Conservation (phyloP, 1,140 invertebrate genomes). For the Trachymyrmex septentrionalis region DNA sequence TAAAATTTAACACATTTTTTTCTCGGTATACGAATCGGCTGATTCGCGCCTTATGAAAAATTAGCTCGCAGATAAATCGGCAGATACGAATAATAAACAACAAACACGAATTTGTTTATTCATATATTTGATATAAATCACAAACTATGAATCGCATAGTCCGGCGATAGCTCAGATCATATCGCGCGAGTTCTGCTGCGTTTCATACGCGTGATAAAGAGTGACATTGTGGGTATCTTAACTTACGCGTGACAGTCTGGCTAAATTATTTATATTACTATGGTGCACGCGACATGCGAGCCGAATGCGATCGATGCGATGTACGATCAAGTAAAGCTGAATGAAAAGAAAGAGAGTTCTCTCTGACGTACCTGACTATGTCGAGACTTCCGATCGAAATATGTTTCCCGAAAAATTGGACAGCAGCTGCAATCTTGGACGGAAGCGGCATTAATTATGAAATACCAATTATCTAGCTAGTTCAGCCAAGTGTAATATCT, state of each 20-base stretch:
- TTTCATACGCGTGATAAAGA: conserved; percentile 12
- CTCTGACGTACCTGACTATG: not conserved
- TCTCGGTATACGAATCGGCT: not conserved
- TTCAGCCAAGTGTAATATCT: not conserved
- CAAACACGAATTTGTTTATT: not conserved
- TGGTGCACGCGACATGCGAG: conserved; percentile 27
- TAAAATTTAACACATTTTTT: no score
- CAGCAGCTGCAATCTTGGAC: not conserved
- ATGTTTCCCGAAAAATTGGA: not conserved
- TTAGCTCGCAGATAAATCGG: not conserved
- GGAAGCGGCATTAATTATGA: conserved; percentile 12
- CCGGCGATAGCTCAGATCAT: not conserved
- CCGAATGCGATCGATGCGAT: no score
- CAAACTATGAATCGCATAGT: not conserved
- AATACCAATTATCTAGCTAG: not conserved
- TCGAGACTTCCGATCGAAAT: not conserved
- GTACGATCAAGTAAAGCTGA: conserved; percentile 39
- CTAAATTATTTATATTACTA: conserved; percentile 49
- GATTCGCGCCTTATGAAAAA: not conserved
- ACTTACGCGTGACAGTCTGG: conserved; percentile 33
- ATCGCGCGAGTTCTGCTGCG: not conserved
- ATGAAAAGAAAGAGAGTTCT: conserved; percentile 3
- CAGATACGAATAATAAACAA: not conserved
- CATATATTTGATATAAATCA: not conserved
- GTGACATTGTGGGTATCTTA: conserved; percentile 31